Evolutionary conservation across 2,888 invertebrate genomes (phyloP).

Genomic region (Smittia aterrima): DNA sequence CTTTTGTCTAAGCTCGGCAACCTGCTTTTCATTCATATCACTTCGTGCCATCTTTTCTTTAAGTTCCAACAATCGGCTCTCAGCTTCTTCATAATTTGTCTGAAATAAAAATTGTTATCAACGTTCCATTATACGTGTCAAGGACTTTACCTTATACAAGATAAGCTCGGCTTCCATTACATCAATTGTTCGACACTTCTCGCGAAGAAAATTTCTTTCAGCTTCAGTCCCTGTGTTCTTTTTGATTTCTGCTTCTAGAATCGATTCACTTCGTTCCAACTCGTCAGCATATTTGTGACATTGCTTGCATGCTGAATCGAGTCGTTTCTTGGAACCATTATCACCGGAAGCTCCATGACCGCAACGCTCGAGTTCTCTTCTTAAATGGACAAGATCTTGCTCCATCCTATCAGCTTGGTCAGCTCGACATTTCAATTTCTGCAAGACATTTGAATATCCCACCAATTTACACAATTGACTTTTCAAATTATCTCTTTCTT

Average conservation of each 20-base stretch:
- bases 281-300: neutral
- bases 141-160: slow-evolving; percentile 11
- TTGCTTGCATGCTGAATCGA: neutral
- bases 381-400: neutral
- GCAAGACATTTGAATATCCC: neutral
- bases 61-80: neutral
- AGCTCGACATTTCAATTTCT: slow-evolving; percentile 9
- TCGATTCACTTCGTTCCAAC: neutral
- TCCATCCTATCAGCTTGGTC: slow-evolving; percentile 32
- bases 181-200: neutral
- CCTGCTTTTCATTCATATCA: neutral
- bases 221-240: neutral
- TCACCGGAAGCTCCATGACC: neutral
- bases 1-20: neutral
- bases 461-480: neutral
- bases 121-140: neutral
- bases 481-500: slow-evolving; percentile 4
- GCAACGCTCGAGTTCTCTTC: slow-evolving; percentile 15
- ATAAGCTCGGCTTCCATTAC: slow-evolving; percentile 30
- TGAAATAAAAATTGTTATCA: neutral
- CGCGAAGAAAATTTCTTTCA: slow-evolving; percentile 21
- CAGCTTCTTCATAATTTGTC: slow-evolving; percentile 17
- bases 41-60: neutral
- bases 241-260: neutral
- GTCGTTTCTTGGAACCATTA: neutral